Percentiles rank a stretch among this genome's conserved stretches.
Evolutionary conservation across 1,140 invertebrate species (phyloP).

Genomic region (Pemphigus obesinymphae): DNA sequence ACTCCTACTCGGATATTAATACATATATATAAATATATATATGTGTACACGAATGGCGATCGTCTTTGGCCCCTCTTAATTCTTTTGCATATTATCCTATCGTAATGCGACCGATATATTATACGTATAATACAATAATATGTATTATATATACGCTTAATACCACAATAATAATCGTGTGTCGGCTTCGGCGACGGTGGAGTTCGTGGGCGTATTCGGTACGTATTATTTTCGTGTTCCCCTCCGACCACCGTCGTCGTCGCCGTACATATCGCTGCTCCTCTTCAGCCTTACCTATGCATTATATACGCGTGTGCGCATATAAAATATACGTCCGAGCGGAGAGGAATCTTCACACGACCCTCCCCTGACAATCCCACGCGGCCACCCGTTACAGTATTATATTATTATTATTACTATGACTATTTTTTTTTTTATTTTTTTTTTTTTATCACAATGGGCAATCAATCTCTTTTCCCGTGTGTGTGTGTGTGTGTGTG

Average conservation of each 20-base stretch:
- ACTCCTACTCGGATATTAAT: too few relatives aligned
- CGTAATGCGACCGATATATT: neutral
- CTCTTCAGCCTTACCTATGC: neutral
- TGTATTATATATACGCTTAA: neutral
- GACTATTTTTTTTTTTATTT: too few relatives aligned
- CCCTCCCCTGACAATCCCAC: slow-evolving; percentile 37
- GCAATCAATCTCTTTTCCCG: slow-evolving; percentile 39
- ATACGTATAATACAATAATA: neutral
- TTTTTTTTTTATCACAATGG: slow-evolving; percentile 42
- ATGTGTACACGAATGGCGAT: neutral
- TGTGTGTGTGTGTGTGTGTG: too few relatives aligned
- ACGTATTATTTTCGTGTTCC: neutral
- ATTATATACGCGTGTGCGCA: neutral
- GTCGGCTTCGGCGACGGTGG: too few relatives aligned
- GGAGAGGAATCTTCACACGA: slow-evolving; percentile 1
- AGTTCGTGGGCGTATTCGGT: slow-evolving; percentile 25
- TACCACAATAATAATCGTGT: too few relatives aligned
- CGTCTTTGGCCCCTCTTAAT: neutral
- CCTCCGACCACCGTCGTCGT: neutral
- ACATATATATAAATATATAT: too few relatives aligned
- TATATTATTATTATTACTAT: neutral
- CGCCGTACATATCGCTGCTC: neutral
- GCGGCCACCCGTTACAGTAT: slow-evolving; percentile 2
- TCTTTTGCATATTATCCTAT: neutral
- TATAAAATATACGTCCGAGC: neutral